Conservation (phyloP, 2,113 vertebrate species). For the Dicaeum eximium region DNA sequence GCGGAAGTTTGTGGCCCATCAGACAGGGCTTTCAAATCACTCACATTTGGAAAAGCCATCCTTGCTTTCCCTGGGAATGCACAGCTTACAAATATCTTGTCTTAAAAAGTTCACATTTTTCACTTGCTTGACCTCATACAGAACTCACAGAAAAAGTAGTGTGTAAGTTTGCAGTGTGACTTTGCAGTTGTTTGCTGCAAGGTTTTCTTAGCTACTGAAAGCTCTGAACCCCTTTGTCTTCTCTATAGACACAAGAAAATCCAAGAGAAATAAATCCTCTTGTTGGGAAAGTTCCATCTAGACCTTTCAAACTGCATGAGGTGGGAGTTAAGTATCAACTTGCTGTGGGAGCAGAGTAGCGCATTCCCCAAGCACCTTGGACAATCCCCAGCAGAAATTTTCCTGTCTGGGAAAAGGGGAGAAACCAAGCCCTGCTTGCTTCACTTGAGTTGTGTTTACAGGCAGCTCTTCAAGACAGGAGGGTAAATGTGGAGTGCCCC, state of each 20-base stretch:
- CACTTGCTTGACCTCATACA: background rate
- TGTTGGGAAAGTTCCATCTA: background rate
- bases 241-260: background rate
- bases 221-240: background rate
- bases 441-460: background rate
- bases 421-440: background rate
- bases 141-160: background rate
- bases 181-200: background rate
- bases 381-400: background rate
- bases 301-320: background rate
- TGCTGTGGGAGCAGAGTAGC: background rate
- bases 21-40: background rate
- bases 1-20: background rate
- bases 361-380: background rate
- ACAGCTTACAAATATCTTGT: background rate
- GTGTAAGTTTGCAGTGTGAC: background rate
- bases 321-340: background rate
- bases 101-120: background rate
- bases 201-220: background rate
- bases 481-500: background rate
- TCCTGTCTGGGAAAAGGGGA: background rate
- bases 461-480: background rate
- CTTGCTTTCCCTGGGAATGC: background rate
- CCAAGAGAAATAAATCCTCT: background rate
- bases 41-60: background rate